phyloP scores from a whole-genome alignment of 2,888 invertebrate genomes.

The Athalia cordata region DNA sequence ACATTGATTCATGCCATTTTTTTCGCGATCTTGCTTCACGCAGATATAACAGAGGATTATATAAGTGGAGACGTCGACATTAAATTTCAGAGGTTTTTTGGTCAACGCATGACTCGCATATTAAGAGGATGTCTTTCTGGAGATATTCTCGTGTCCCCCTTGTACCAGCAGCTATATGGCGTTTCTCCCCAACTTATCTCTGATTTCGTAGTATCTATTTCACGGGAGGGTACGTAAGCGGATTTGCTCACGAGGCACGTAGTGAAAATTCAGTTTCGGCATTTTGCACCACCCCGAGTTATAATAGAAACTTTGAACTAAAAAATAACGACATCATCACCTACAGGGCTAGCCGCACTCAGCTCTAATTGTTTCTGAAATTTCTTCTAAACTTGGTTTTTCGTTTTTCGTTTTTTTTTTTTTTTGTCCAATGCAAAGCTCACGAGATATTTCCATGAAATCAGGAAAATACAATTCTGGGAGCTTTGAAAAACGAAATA shows the following conservation, averaged over 20 bases:
- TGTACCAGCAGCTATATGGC: conserved; percentile 22
- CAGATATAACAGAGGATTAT: neutral
- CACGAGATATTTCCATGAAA: no score
- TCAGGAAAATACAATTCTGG: no score
- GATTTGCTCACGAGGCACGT: conserved; percentile 57
- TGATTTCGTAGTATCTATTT: conserved; percentile 63
- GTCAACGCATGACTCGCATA: conserved; percentile 23
- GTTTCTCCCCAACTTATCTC: conserved; percentile 59
- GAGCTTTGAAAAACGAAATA: no score
- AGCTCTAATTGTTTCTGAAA: no score
- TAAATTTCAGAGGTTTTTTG: neutral
- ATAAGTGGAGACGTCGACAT: neutral
- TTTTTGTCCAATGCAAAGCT: no score
- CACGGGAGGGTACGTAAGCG: conserved; percentile 47
- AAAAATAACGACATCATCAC: neutral
- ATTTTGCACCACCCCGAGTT: conserved; percentile 20
- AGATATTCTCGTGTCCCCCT: conserved; percentile 24
- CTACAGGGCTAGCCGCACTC: neutral
- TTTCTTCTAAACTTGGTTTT: no score
- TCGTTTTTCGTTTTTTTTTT: no score
- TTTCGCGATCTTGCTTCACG: neutral
- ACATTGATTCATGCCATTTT: no score
- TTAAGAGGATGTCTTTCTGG: conserved; percentile 9
- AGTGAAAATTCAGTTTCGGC: conserved; percentile 58
- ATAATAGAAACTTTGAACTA: neutral